Percentiles rank a stretch among this genome's conserved stretches.
phyloP scores from a whole-genome alignment of 2,113 vertebrate genomes.

The Gadus macrocephalus region DNA sequence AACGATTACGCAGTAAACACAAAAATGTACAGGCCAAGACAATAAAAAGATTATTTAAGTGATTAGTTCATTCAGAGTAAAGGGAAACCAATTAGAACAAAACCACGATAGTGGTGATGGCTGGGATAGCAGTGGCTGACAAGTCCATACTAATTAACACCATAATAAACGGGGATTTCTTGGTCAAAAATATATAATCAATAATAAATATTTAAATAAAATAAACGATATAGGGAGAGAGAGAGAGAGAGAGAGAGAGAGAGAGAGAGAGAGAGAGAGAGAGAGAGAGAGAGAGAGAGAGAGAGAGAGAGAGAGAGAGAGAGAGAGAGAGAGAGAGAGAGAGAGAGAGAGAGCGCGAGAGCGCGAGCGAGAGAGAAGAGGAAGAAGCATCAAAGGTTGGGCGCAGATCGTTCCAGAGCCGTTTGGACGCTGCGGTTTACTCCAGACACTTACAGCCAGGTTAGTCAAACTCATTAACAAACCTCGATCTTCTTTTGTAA shows the following conservation, averaged over 20 bases:
- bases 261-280: constrained; percentile 6
- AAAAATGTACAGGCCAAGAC: too few relatives aligned
- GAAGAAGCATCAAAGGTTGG: not conserved
- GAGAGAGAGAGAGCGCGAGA: constrained; percentile 9
- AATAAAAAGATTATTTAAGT: too few relatives aligned
- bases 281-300: constrained; percentile 7
- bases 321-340: not conserved
- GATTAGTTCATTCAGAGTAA: too few relatives aligned
- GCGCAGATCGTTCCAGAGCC: not conserved
- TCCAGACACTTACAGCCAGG: not conserved
- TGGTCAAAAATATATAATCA: too few relatives aligned
- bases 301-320: constrained; percentile 7
- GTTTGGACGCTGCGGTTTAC: not conserved
- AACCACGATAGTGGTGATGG: too few relatives aligned
- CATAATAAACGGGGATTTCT: too few relatives aligned
- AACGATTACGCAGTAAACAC: too few relatives aligned
- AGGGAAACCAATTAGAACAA: too few relatives aligned
- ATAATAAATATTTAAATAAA: not conserved
- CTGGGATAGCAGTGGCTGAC: too few relatives aligned
- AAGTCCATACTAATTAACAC: too few relatives aligned
- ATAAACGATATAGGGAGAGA: constrained; percentile 1
- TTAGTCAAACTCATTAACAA: not conserved
- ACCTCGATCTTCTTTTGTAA: not conserved
- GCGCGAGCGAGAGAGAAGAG: constrained; percentile 5
- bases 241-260: not conserved